Base-by-base conservation (phyloP, 2,888 invertebrate genomes). In the Cerceris rybyensis region DNA sequence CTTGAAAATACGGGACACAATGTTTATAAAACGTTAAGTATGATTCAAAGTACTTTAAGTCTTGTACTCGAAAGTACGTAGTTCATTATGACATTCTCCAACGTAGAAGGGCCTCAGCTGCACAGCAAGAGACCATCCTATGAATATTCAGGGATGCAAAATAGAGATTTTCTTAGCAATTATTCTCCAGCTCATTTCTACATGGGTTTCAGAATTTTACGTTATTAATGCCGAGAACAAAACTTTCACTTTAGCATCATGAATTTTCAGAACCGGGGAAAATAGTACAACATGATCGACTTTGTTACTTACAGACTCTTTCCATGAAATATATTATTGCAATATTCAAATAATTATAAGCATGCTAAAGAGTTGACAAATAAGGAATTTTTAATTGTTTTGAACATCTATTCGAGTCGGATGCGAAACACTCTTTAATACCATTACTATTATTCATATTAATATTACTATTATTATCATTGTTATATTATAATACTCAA, bases 121-220 rank as follows among this genome's bases (percentile, higher is more conserved):
- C 58, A 58, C 54, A n/a, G 57, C 75, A 70, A 55, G 60, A 66
- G 63, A 75, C 70, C 69, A 55, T 50, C 61, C 71, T 39, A 77
- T 77, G 65, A 78, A 69, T 77, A 66, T 78, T 72, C 71, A 69
- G 11, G 55, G 46, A 78, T 78, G 78, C 67, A 78, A 69, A 72
- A 57, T 14, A 59, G 42, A 66, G 54, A 49, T 41, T 49, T 39
- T 61, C 50, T 50, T 57, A 11, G 42, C 57, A 75, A 71, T 63
- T 63, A 72, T 50, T 55, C 49, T 55, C 11, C 49, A 43, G 46
- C 55, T 49, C 42, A 28, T 49, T 65, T 14, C 28, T 55, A 50
- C n/a, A 50, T 50, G n/a, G 9, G 7, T n/a, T 50, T n/a, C n/a
- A n/a, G 11, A 50, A 50, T 13, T n/a, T 7, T 50, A 50, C n/a